phyloP scores from a whole-genome alignment of 2,888 invertebrate species.

The Hypomecis punctinalis region DNA sequence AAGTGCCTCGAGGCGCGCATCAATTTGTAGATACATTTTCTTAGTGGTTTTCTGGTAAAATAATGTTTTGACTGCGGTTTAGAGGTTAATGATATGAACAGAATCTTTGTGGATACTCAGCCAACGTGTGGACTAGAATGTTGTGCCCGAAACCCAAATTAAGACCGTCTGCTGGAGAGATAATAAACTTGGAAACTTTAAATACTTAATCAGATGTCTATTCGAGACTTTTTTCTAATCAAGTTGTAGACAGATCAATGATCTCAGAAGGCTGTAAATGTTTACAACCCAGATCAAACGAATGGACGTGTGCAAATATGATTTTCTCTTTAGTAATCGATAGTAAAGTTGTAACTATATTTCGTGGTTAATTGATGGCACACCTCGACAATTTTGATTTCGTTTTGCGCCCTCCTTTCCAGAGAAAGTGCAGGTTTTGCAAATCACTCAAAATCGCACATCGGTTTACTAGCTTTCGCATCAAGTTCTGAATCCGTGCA shows the following conservation, averaged over 20 bases:
- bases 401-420: conserved; percentile 51
- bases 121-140: conserved; percentile 59
- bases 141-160: conserved; percentile 67
- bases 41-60: conserved; percentile 34
- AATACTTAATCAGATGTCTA: conserved; percentile 38
- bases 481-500: conserved; percentile 44
- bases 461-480: conserved; percentile 56
- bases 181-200: conserved; percentile 40
- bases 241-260: conserved; percentile 17
- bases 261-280: conserved; percentile 20
- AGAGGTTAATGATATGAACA: conserved; percentile 66
- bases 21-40: conserved; percentile 43
- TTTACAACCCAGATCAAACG: conserved; percentile 16
- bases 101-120: conserved; percentile 57
- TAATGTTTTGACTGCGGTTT: conserved; percentile 46
- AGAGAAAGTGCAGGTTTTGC: conserved; percentile 63
- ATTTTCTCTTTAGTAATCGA: conserved; percentile 26
- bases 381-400: conserved; percentile 48
- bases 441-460: conserved; percentile 55
- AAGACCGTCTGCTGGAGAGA: conserved; percentile 42
- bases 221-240: conserved; percentile 18
- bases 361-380: conserved; percentile 41
- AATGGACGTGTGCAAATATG: conserved; percentile 17
- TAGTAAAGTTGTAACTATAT: conserved; percentile 25
- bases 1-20: conserved; percentile 51